Evolutionary conservation across 2,113 vertebrate species (phyloP), one percentile per base, ranked within the genome.

Genomic region (Oryzias curvinotus): DNA sequence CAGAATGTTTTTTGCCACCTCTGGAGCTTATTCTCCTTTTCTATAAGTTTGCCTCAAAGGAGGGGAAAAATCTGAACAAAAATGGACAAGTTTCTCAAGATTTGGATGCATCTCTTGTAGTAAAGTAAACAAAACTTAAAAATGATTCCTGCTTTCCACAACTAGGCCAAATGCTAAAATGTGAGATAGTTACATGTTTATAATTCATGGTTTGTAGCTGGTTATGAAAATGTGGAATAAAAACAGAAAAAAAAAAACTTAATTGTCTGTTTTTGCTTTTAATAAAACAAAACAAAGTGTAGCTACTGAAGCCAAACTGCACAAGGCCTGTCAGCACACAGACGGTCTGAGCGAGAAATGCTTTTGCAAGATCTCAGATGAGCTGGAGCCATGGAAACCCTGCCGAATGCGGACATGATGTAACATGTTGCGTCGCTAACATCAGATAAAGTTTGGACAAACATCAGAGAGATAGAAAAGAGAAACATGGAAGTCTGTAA

Each of bases 381-480:
- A 67, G 73, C 58, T 77, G 75, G 49, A 68, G 53, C 16, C 26
- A 50, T 5, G 53, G 77, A 77, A 81, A 79, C 65, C 58, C 62
- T 17, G 14, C 60, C 85, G 77, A 82, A 82, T 61, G 65, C 78
- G 75, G 60, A 25, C 2, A 46, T 70, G 68, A 77, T 71, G n/a
- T 53, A 65, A 73, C 52, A 73, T 55, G 71, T 75, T 76, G 72
- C 55, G 69, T 57, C 61, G 54, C 67, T 69, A 87, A 81, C 68
- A 52, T 73, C 25, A 25, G 65, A 70, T 85, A 80, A 65, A 67
- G 56, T 53, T 59, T 41, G 41, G 68, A 75, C 77, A 60, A 77
- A 68, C 45, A 78, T 60, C 73, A 82, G 58, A 73, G 14, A 53
- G 52, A 60, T 36, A 36, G 56, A 55, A 44, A 61, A 77, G 67